A percentile compares a stretch with the other conserved stretches of the same genome.
Evolutionary conservation across 2,797 vertebrate genomes (phyloP).

Genomic region (Poecilia picta): DNA sequence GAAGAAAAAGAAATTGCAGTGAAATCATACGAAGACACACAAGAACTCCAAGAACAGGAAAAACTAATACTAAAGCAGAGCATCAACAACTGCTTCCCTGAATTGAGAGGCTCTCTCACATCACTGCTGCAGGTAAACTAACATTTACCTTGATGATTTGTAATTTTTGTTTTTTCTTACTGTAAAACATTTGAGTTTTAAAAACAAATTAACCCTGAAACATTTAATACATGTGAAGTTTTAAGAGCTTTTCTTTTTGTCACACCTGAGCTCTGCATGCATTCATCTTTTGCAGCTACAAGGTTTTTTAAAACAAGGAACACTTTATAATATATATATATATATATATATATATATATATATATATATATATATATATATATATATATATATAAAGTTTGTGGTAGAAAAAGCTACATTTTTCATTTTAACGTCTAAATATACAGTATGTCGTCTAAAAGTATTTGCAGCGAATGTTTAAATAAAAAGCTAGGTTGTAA

Average conservation of each 20-base stretch:
- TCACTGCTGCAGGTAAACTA: background rate
- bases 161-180: background rate
- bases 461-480: background rate
- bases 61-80: conserved; percentile 7
- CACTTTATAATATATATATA: no score
- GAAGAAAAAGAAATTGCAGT: conserved; percentile 23
- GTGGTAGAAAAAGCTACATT: no score
- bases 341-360: no score
- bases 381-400: no score
- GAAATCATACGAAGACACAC: conserved; percentile 17
- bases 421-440: no score
- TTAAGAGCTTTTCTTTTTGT: background rate
- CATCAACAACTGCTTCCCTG: conserved; percentile 15
- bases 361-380: no score
- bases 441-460: no score
- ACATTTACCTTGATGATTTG: background rate
- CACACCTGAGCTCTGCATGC: background rate
- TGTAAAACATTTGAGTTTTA: background rate
- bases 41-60: conserved; percentile 4
- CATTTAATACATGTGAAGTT: background rate
- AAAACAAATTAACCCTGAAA: conserved; percentile 7
- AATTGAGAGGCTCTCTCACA: background rate
- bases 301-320: background rate
- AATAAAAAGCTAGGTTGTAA: background rate
- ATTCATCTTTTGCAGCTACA: background rate